Base-by-base conservation (phyloP, 2,113 vertebrate genomes). In the Scopus umbretta region DNA sequence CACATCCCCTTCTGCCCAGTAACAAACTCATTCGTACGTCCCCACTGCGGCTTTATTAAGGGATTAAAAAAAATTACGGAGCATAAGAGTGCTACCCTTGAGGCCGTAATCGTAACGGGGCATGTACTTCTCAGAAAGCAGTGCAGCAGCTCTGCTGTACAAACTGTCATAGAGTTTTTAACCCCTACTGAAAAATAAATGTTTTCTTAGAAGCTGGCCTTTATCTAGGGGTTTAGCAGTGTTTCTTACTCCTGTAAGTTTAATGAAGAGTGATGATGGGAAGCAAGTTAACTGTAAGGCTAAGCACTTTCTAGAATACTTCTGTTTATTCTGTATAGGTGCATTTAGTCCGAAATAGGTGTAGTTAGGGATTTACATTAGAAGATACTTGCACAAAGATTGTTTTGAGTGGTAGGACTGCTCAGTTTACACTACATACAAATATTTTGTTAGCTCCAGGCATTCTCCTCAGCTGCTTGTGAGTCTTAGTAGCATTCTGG, bases 51-150 rank as follows among this genome's bases (percentile, higher is more conserved):
- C 36, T 88, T 86, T 63, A 43, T 36, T 63, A 89, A 49, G 40
- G 76, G 76, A 73, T 73, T 65, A 40, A 3, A 32, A 40, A 22
- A 36, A 78, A n/a, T 8, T 58, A 38, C 55, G 21, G 56, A n/a
- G 16, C 27, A 0, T 45, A 36, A 47, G 11, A 32, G 32, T 83
- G 61, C 43, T 66, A 21, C 30, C 29, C 20, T 27, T 80, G 32
- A 36, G 50, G 17, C 50, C 3, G 0, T 43, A 52, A 42, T 43
- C 32, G 10, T 30, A 78, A n/a, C 0, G 2, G 59, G 80, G 30
- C 7, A 0, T 9, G 11, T 80, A 16, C 58, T 80, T 81, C 68
- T 49, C 45, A 53, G 49, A 79, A 83, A 34, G 40, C 10, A 16
- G 5, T 2, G 9, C 29, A 63, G 47, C 42, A 45, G 12, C 36